These are phyloP conservation scores for Rotaria magnacalcarata DNA, from an alignment of 2,888 invertebrate genomes.

Conservation along the genomic window DNA sequence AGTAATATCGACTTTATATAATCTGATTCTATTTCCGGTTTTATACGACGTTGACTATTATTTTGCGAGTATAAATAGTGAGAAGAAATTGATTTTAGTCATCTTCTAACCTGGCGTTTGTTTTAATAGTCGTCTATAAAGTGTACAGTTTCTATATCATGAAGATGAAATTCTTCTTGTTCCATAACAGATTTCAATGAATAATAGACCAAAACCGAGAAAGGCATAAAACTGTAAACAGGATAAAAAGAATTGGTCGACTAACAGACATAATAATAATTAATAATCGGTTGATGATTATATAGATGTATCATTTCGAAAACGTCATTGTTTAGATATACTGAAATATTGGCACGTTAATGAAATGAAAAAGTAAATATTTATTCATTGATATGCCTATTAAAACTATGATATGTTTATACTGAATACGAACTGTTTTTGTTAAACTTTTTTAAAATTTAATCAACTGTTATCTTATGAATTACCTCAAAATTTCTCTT, in stretches of 20 bases:
- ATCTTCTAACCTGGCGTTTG: constrained; percentile 52
- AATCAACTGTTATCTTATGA: no score
- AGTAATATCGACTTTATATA: constrained; percentile 54
- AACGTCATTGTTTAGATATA: no score
- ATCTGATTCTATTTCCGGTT: constrained; percentile 52
- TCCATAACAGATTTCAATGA: constrained; percentile 50
- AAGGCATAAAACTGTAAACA: not conserved
- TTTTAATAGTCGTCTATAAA: constrained; percentile 55
- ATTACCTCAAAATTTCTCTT: no score
- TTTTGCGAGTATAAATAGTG: constrained; percentile 60
- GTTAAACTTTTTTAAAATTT: no score
- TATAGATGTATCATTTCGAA: not conserved
- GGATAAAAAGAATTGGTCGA: not conserved
- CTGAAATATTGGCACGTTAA: no score
- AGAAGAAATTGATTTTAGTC: not conserved
- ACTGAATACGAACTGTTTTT: no score
- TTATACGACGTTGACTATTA: constrained; percentile 53
- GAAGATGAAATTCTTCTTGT: constrained; percentile 53
- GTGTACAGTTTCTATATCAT: constrained; percentile 57
- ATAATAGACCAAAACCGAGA: not conserved
- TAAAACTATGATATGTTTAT: no score
- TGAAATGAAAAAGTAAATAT: no score
- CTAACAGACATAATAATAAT: not conserved
- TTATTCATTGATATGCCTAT: no score
- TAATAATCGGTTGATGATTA: not conserved